phyloP scores from a whole-genome alignment of 2,888 invertebrate genomes.

The Notodonta ziczac region DNA sequence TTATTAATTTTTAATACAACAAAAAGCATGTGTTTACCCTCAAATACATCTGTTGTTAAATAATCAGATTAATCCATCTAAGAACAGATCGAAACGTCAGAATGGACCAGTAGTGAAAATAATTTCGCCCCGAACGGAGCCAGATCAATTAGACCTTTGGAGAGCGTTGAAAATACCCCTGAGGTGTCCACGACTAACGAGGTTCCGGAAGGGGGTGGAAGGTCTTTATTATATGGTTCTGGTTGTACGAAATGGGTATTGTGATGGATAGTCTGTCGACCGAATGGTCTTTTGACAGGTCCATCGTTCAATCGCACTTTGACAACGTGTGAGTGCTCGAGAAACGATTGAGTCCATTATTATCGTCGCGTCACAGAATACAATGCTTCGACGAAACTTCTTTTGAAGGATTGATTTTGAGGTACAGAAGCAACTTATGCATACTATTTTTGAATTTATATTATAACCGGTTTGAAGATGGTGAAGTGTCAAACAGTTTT shows the following conservation, averaged over 20 bases:
- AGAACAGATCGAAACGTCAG: slow-evolving; percentile 82
- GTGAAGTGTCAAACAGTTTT: too few relatives aligned
- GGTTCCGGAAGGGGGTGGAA: slow-evolving; percentile 18
- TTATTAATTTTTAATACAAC: not conserved
- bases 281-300: slow-evolving; percentile 75
- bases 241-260: slow-evolving; percentile 59
- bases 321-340: slow-evolving; percentile 63
- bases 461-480: too few relatives aligned
- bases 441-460: too few relatives aligned
- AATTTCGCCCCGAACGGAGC: slow-evolving; percentile 66
- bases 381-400: slow-evolving; percentile 5
- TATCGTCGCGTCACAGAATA: slow-evolving; percentile 55
- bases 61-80: slow-evolving; percentile 85
- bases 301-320: slow-evolving; percentile 80
- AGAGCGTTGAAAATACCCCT: slow-evolving; percentile 11
- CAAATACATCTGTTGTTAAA: slow-evolving; percentile 72
- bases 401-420: slow-evolving; percentile 6
- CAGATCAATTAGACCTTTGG: slow-evolving; percentile 40
- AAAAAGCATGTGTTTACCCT: not conserved
- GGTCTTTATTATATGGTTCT: slow-evolving; percentile 51
- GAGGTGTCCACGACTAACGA: slow-evolving; percentile 4
- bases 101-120: slow-evolving; percentile 75
- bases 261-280: slow-evolving; percentile 77
- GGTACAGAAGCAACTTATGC: not conserved
- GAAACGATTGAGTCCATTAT: slow-evolving; percentile 73